phyloP scores from a whole-genome alignment of 2,113 vertebrate genomes.

The Irena cyanogastra region DNA sequence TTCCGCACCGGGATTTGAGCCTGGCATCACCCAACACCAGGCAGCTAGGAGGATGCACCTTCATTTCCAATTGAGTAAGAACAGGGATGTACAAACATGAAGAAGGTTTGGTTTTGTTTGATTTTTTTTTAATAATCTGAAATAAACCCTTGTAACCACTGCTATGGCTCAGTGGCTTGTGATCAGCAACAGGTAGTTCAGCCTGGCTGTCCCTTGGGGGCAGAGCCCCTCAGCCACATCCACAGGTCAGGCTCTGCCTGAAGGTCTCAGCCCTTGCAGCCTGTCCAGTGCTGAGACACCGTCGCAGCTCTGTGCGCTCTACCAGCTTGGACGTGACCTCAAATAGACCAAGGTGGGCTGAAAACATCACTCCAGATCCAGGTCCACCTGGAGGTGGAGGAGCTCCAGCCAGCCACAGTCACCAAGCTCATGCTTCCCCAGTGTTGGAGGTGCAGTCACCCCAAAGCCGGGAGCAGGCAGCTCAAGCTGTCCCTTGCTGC shows the following conservation, averaged over 20 bases:
- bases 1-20: neutral
- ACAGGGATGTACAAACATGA: neutral
- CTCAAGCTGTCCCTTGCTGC: neutral
- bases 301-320: rapidly evolving
- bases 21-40: neutral
- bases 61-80: neutral
- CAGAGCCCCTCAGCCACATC: neutral
- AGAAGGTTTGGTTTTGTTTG: neutral
- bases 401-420: neutral
- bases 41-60: neutral
- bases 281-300: neutral
- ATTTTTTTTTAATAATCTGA: constrained; percentile 2
- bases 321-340: neutral
- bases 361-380: neutral
- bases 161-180: neutral
- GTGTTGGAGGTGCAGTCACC: neutral
- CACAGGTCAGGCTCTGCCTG: neutral
- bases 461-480: neutral
- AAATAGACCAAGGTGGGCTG: neutral
- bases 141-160: constrained; percentile 52
- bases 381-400: neutral
- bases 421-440: neutral
- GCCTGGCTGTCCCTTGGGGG: neutral
- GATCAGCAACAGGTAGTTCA: neutral
- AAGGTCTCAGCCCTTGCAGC: neutral